phyloP scores from a whole-genome alignment of 2,888 invertebrate genomes.

The Oscheius onirici region DNA sequence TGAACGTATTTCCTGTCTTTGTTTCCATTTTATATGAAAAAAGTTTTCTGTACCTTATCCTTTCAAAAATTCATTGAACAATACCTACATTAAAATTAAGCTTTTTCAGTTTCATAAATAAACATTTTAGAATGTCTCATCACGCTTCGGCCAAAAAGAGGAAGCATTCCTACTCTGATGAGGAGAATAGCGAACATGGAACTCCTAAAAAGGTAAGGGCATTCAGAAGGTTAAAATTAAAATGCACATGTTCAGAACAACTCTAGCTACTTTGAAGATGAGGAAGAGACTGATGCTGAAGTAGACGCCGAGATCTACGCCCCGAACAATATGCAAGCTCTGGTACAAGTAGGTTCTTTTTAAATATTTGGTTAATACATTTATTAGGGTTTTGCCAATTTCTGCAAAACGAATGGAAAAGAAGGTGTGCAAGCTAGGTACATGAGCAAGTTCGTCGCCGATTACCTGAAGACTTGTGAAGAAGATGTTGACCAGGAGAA shows the following conservation, averaged over 20 bases:
- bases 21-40: too few relatives aligned
- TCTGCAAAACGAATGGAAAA: neutral
- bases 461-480: neutral
- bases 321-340: neutral
- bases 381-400: neutral
- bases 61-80: too few relatives aligned
- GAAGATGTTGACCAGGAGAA: constrained; percentile 1
- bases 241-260: neutral
- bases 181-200: neutral
- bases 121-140: neutral
- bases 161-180: neutral
- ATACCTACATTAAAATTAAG: too few relatives aligned
- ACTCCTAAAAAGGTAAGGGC: neutral
- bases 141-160: neutral
- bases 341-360: neutral
- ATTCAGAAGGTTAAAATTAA: neutral
- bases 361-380: neutral
- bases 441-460: neutral
- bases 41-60: too few relatives aligned
- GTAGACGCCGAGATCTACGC: neutral
- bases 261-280: neutral
- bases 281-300: neutral
- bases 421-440: neutral
- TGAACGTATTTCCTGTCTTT: too few relatives aligned
- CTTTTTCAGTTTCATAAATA: neutral